A percentile compares a stretch with the other conserved stretches of the same genome.
Evolutionary conservation across 2,888 invertebrate species (phyloP).

Genomic region (Perizoma flavofasciatum): DNA sequence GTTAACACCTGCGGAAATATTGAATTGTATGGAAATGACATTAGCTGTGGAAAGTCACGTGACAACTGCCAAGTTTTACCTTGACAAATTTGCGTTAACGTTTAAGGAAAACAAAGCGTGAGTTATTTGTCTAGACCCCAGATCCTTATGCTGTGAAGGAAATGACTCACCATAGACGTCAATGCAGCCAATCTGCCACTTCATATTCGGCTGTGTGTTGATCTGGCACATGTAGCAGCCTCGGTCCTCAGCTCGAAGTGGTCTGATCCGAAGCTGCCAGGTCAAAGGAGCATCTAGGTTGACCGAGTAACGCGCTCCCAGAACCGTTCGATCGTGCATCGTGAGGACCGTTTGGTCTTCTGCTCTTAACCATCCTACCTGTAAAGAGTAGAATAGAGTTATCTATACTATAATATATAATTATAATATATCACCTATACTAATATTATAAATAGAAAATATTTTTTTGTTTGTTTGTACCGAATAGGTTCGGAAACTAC

Average conservation of each 20-base stretch:
- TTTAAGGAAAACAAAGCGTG: no score
- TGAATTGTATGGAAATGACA: no score
- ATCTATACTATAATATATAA: no score
- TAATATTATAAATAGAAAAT: background rate
- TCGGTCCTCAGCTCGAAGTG: slow-evolving; percentile 91
- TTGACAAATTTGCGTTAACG: no score
- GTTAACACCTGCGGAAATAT: no score
- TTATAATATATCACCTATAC: no score
- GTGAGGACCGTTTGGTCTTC: slow-evolving; percentile 96
- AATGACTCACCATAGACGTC: slow-evolving; percentile 91
- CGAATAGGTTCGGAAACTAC: no score
- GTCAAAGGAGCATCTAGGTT: slow-evolving; percentile 92
- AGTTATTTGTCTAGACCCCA: no score
- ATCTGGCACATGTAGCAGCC: slow-evolving; percentile 97
- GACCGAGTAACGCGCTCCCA: slow-evolving; percentile 92
- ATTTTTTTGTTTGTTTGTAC: no score
- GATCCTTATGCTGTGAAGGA: background rate
- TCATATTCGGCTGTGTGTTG: slow-evolving; percentile 92
- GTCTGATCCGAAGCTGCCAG: slow-evolving; percentile 93
- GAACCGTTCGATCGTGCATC: slow-evolving; percentile 92
- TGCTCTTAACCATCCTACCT: slow-evolving; percentile 96
- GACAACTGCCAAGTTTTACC: no score
- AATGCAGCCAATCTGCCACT: slow-evolving; percentile 93
- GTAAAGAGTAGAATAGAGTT: slow-evolving; percentile 41
- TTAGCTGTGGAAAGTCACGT: no score